A percentile compares a stretch with the other conserved stretches of the same genome.
Conservation (phyloP, 2,113 vertebrate genomes). For the Clinocottus analis region DNA sequence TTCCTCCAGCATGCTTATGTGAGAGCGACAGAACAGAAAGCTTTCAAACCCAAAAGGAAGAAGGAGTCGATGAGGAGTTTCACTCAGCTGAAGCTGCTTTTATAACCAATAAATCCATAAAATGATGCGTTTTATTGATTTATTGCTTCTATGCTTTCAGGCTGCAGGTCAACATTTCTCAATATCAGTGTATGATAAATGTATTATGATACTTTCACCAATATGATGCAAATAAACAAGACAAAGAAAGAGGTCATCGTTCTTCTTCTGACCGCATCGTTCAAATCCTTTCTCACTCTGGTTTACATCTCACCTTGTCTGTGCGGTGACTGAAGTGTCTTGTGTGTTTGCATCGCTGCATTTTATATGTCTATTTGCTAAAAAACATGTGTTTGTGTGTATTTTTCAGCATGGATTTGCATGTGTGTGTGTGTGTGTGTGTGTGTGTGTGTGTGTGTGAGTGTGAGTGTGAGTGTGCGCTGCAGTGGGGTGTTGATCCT, state of each 20-base stretch:
- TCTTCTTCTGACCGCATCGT: constrained; percentile 15
- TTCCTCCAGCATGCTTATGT: constrained; percentile 46
- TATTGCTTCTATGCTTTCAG: neutral
- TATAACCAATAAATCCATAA: neutral
- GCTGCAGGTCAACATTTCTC: neutral
- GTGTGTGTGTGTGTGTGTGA: neutral
- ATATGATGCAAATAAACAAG: constrained; percentile 7
- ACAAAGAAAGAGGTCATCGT: neutral
- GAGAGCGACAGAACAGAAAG: constrained; percentile 13
- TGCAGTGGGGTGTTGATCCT: constrained; percentile 36
- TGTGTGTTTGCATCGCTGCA: constrained; percentile 25
- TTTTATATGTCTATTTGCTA: constrained; percentile 1
- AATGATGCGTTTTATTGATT: neutral
- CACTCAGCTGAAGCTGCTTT: constrained; percentile 15
- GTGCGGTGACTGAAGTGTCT: neutral
- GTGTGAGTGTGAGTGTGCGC: constrained; percentile 19
- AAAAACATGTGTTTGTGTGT: constrained; percentile 7
- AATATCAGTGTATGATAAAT: neutral
- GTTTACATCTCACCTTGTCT: too few species aligned
- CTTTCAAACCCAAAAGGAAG: constrained; percentile 24
- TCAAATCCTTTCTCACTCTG: constrained; percentile 41
- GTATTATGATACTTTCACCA: neutral
- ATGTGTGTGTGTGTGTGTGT: constrained; percentile 22
- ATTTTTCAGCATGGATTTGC: constrained; percentile 37
- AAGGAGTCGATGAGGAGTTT: constrained; percentile 40